phyloP scores from a whole-genome alignment of 2,888 invertebrate species.

The Troglohyphantes excavatus region DNA sequence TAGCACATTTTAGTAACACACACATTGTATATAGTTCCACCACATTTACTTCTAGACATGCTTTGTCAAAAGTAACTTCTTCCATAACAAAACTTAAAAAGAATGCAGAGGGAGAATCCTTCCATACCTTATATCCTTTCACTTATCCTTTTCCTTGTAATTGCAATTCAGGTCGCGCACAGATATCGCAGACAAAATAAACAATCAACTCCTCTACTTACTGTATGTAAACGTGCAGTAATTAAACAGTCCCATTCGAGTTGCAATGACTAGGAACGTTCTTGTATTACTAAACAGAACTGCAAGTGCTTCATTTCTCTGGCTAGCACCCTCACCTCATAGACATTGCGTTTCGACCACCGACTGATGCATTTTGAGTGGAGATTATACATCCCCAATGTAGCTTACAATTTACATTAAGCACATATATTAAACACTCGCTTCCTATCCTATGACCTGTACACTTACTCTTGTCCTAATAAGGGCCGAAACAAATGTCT shows the following conservation, averaged over 20 bases:
- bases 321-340: conserved; percentile 9
- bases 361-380: conserved; percentile 72
- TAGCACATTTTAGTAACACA: too few relatives aligned
- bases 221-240: conserved; percentile 8
- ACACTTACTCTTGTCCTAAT: conserved; percentile 48
- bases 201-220: not conserved
- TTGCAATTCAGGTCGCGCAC: not conserved
- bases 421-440: conserved; percentile 68
- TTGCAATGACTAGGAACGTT: conserved; percentile 30
- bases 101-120: not conserved
- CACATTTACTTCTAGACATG: too few relatives aligned
- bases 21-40: too few relatives aligned
- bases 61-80: too few relatives aligned
- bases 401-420: conserved; percentile 67
- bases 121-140: not conserved
- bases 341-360: conserved; percentile 59
- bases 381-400: conserved; percentile 68
- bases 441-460: conserved; percentile 30
- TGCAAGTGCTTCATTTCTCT: conserved; percentile 26
- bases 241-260: conserved; percentile 20
- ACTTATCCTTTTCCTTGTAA: not conserved
- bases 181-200: conserved; percentile 7
- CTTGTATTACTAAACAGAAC: conserved; percentile 31
- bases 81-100: too few relatives aligned
- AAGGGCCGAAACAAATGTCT: conserved; percentile 42